These are phyloP conservation scores for Penaeus vannamei DNA, from an alignment of 1,140 invertebrate species.

Conservation along the genomic window DNA sequence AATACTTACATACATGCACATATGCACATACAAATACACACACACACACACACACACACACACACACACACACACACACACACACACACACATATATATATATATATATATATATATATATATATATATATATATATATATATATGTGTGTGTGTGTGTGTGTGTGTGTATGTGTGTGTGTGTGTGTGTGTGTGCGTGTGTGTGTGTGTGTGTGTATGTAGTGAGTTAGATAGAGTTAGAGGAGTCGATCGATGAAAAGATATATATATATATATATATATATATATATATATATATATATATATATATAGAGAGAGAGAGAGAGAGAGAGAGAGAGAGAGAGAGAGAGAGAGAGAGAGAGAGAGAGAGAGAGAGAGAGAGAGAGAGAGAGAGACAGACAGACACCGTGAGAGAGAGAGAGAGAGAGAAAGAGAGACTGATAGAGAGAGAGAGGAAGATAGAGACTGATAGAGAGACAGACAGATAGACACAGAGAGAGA, in stretches of 20 bases:
- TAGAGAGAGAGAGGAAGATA: too few species aligned
- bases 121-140: neutral
- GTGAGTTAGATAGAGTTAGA: neutral
- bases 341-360: neutral
- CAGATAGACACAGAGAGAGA: too few species aligned
- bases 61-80: neutral
- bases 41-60: neutral
- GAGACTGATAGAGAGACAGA: too few species aligned
- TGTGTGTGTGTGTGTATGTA: neutral
- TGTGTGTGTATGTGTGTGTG: neutral
- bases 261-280: too few species aligned
- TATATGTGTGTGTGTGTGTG: neutral
- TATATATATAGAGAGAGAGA: neutral
- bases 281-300: too few species aligned
- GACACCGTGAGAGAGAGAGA: too few species aligned
- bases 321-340: neutral
- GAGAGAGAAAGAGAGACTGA: too few species aligned
- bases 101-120: neutral
- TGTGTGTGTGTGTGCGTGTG: neutral
- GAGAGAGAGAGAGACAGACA: constrained; percentile 12
- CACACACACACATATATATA: neutral
- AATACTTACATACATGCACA: too few species aligned
- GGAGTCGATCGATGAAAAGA: too few species aligned
- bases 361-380: neutral
- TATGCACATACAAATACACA: neutral